Percentiles rank a stretch among this genome's conserved stretches.
phyloP scores from a whole-genome alignment of 2,797 vertebrate species.

The Eurystomus glaucurus region DNA sequence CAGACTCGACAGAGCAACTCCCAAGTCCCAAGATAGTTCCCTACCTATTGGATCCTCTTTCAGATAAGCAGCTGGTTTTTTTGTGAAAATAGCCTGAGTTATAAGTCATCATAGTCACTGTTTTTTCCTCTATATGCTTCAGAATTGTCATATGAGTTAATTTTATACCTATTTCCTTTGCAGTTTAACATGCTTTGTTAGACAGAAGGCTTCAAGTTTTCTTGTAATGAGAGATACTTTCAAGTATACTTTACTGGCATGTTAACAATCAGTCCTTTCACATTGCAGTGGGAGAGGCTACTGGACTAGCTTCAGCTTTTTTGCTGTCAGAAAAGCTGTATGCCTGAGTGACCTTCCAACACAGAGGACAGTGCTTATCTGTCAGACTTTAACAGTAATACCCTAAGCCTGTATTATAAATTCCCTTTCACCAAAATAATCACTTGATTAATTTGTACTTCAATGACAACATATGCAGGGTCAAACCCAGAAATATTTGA shows the following conservation, averaged over 20 bases:
- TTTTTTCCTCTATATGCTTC: neutral
- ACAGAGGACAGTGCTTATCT: constrained; percentile 60
- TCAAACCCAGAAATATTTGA: neutral
- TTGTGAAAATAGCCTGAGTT: neutral
- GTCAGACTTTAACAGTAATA: constrained; percentile 47
- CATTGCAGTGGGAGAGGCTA: neutral
- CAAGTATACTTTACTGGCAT: neutral
- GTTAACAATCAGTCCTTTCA: neutral
- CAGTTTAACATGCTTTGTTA: neutral
- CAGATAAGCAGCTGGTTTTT: fast-evolving
- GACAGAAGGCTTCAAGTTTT: neutral
- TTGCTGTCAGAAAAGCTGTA: constrained; percentile 12
- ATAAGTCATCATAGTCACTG: neutral
- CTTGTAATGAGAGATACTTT: neutral
- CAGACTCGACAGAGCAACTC: neutral
- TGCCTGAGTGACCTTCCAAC: constrained; percentile 60
- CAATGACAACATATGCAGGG: neutral
- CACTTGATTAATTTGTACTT: constrained; percentile 62
- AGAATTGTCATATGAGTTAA: neutral
- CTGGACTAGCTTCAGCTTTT: neutral
- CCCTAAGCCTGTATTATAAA: constrained; percentile 63
- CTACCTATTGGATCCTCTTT: neutral
- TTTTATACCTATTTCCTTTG: neutral
- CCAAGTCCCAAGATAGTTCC: neutral
- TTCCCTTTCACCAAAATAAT: constrained; percentile 49